Evolutionary conservation across 2,888 invertebrate species (phyloP), one percentile per base, ranked within the genome.

Genomic region (Willowsia nigromaculata): DNA sequence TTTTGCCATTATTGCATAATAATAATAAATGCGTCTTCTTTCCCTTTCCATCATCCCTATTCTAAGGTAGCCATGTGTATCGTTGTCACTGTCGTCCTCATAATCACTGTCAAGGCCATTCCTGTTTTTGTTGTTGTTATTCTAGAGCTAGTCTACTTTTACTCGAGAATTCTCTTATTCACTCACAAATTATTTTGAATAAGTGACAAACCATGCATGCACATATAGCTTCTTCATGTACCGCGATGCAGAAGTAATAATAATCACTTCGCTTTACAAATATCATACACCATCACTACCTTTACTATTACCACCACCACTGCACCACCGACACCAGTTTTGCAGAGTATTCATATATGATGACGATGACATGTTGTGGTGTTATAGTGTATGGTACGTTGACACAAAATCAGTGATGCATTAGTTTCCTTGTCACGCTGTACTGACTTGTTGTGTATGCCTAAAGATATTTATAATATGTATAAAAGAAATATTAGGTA

Each of bases 371-470:
- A 78, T 80, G 81, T 82, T 86, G 53, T 78, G 27, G 80, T 84
- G 81, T 80, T 68, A 59, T 62, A 27, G 37, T 65, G 78, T 53
- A 74, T 80, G 62, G 88, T 78, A 59, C 84, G 88, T 89, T 89
- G 88, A 89, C 88, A 89, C 88, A 89, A 68, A 89, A 89, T 89
- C 88, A 89, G 88, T 89, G 88, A 89, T 89, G 88, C 88, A 89
- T 56, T 83, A 47, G 59, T 85, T 87, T 68, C 87, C 80, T 76
- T 87, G 87, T 87, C 87, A 87, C 87, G 87, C 68, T 87, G 87
- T 81, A 81, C 65, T 87, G 87, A 87, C 56, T 78, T 78, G 78
- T 78, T 53, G 78, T 33, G 53, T 56, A 37, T 43, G 27, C 18
- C 5, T 33, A 15, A 50, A 50, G 18, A 25, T 25, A 43, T 13